Conservation (phyloP, 2,888 invertebrate genomes). For the Tupiocoris notatus region DNA sequence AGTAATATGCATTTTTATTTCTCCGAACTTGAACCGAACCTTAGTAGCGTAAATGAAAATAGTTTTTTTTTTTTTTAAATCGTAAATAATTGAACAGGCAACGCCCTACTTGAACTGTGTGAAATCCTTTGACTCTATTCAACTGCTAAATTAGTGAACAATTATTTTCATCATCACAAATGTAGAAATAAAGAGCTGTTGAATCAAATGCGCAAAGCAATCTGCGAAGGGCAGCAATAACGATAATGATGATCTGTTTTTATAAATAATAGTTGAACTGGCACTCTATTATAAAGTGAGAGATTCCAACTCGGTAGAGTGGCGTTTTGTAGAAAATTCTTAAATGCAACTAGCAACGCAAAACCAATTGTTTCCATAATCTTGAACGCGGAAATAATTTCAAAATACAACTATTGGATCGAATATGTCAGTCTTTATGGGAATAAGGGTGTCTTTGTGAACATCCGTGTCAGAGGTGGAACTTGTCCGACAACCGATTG, state of each 20-base stretch:
- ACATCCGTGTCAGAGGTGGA: conserved; percentile 24
- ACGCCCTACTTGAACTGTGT: too few species aligned
- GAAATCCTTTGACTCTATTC: too few species aligned
- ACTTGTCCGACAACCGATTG: not conserved
- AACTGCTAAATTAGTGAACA: too few species aligned
- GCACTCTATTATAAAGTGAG: conserved; percentile 13
- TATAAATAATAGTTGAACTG: conserved; percentile 4
- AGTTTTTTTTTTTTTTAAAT: too few species aligned
- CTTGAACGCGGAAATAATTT: not conserved
- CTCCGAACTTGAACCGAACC: not conserved
- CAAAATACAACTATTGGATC: conserved; percentile 16
- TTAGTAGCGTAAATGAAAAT: not conserved
- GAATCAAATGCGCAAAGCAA: too few species aligned
- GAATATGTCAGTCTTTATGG: conserved; percentile 25
- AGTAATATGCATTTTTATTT: too few species aligned
- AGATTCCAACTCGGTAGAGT: not conserved
- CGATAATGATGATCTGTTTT: too few species aligned
- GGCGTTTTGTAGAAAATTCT: not conserved
- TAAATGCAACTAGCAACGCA: not conserved
- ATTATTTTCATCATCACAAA: too few species aligned
- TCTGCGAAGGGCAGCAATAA: too few species aligned
- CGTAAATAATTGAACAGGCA: too few species aligned
- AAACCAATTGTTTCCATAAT: not conserved
- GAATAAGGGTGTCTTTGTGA: conserved; percentile 29
- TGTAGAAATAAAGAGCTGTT: too few species aligned